phyloP scores from a whole-genome alignment of 2,888 invertebrate genomes.

The Sepiola atlantica region DNA sequence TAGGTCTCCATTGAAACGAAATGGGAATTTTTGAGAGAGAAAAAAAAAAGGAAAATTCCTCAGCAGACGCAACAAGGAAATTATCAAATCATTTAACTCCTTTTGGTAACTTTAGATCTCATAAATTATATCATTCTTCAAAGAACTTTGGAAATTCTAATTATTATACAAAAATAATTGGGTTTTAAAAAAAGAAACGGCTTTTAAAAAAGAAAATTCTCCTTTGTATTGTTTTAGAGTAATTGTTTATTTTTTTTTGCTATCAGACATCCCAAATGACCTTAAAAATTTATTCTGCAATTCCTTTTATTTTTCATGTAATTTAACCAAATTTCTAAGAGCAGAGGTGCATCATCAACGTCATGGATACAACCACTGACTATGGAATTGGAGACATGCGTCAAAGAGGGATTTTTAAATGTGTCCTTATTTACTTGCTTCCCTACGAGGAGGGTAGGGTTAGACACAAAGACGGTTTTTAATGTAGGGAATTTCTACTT shows the following conservation, averaged over 20 bases:
- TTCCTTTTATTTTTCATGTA: background rate
- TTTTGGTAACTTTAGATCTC: conserved; percentile 3
- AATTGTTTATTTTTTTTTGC: background rate
- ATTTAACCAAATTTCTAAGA: background rate
- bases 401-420: too few species aligned
- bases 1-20: background rate
- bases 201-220: background rate
- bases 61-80: background rate
- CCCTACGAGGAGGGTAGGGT: too few species aligned
- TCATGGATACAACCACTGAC: too few species aligned
- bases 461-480: too few species aligned
- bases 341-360: too few species aligned
- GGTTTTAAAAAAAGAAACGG: background rate
- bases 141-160: background rate
- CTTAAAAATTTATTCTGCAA: background rate
- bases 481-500: too few species aligned
- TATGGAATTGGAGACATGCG: too few species aligned
- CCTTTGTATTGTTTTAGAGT: background rate
- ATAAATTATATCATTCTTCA: background rate
- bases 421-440: too few species aligned
- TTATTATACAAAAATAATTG: background rate
- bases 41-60: background rate
- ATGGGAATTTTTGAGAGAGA: background rate
- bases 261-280: background rate
- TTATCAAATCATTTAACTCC: background rate